Conservation (phyloP, 2,888 invertebrate species). For the Hybos culiciformis region DNA sequence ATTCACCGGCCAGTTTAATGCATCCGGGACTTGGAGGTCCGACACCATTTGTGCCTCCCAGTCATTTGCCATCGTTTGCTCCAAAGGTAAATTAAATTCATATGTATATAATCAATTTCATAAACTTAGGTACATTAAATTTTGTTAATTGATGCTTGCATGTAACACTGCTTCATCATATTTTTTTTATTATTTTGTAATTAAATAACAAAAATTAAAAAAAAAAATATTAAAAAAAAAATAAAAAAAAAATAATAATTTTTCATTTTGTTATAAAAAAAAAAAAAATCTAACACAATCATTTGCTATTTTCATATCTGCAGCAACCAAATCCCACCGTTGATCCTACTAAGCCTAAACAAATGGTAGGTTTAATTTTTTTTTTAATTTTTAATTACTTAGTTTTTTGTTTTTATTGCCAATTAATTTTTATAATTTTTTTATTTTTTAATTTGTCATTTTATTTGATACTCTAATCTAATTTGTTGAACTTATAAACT, state of each 20-base stretch:
- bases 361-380: slow-evolving; percentile 43
- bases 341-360: slow-evolving; percentile 48
- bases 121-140: no score
- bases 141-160: no score
- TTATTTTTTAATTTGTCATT: neutral
- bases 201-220: neutral
- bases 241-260: slow-evolving; percentile 23
- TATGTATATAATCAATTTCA: slow-evolving; percentile 10
- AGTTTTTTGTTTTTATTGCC: slow-evolving; percentile 11
- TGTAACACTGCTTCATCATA: neutral
- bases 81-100: slow-evolving; percentile 89
- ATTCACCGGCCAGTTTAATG: slow-evolving; percentile 54
- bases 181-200: neutral
- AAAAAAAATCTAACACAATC: slow-evolving; percentile 6
- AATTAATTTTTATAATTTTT: neutral
- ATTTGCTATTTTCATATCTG: slow-evolving; percentile 16
- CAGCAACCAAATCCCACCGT: slow-evolving; percentile 43
- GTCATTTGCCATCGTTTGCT: slow-evolving; percentile 72
- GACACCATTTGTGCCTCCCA: slow-evolving; percentile 80
- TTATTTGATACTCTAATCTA: neutral
- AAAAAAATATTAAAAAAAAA: slow-evolving; percentile 6
- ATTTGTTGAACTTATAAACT: no score
- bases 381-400: slow-evolving; percentile 13
- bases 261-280: slow-evolving; percentile 10
- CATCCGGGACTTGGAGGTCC: slow-evolving; percentile 64